These are phyloP conservation scores for Aselliscus stoliczkanus DNA, from an alignment of 2,797 vertebrate species.

Conservation along the genomic window DNA sequence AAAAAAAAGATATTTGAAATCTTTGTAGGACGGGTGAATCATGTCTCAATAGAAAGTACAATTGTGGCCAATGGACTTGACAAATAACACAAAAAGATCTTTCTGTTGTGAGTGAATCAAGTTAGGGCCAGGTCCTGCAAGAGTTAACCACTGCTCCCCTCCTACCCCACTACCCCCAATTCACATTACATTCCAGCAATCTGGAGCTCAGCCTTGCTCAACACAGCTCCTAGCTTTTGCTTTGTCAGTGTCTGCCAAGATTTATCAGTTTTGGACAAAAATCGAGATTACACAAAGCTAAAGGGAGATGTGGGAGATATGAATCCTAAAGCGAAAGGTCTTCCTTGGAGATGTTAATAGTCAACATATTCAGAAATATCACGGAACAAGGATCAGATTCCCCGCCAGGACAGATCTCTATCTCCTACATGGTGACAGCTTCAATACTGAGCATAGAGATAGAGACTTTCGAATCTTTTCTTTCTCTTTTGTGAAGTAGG, in stretches of 20 bases:
- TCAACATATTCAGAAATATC: conserved; percentile 8
- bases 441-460: background rate
- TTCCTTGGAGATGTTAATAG: conserved; percentile 48
- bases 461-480: background rate
- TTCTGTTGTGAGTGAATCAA: background rate
- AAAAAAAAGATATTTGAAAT: background rate
- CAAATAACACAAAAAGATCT: background rate
- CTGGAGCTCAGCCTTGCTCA: background rate
- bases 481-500: background rate
- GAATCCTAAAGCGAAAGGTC: conserved; percentile 11
- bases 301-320: conserved; percentile 10
- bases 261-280: background rate
- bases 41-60: conserved; percentile 19
- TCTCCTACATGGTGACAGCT: background rate
- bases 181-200: background rate
- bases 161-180: background rate
- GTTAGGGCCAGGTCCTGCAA: background rate
- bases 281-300: conserved; percentile 18
- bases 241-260: background rate
- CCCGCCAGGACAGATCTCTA: background rate
- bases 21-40: conserved; percentile 2
- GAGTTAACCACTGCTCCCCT: background rate
- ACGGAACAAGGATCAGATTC: background rate
- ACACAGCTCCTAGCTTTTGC: background rate
- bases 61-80: background rate